These are phyloP conservation scores for Exocentrus adspersus DNA, from an alignment of 2,888 invertebrate species.

Conservation along the genomic window DNA sequence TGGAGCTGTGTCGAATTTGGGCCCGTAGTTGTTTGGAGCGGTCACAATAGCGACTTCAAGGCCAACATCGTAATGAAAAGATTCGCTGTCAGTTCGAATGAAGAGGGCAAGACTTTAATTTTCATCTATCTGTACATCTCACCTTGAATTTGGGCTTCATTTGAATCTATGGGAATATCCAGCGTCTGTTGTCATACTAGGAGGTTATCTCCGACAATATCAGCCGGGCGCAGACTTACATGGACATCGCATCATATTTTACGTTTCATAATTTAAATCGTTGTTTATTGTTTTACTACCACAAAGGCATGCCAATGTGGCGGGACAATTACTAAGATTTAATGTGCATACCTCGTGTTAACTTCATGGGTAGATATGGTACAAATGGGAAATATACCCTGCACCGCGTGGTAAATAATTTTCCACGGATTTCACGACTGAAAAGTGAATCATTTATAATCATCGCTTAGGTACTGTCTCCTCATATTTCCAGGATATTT, in stretches of 20 bases:
- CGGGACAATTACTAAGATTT: not conserved
- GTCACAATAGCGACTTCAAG: constrained; percentile 49
- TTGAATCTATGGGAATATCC: constrained; percentile 22
- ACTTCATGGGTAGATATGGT: no score
- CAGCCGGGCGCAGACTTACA: constrained; percentile 12
- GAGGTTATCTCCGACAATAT: constrained; percentile 11
- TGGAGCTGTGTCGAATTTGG: constrained; percentile 50
- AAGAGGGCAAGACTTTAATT: constrained; percentile 53
- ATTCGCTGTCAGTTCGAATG: constrained; percentile 54
- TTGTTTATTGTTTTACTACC: constrained; percentile 30
- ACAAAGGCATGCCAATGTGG: not conserved
- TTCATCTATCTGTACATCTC: constrained; percentile 47
- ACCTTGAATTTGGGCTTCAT: constrained; percentile 41
- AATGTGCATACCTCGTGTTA: not conserved
- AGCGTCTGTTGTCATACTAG: constrained; percentile 16
- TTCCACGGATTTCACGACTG: no score
- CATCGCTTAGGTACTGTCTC: no score
- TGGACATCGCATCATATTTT: constrained; percentile 24
- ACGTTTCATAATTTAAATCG: constrained; percentile 34
- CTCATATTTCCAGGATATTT: no score
- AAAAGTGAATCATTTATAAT: no score
- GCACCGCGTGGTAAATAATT: no score
- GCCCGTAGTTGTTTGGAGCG: constrained; percentile 41
- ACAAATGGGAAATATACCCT: no score
- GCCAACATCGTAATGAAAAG: constrained; percentile 50